These are phyloP conservation scores for Pandemis corylana DNA, from an alignment of 2,888 invertebrate genomes.

Conservation along the genomic window DNA sequence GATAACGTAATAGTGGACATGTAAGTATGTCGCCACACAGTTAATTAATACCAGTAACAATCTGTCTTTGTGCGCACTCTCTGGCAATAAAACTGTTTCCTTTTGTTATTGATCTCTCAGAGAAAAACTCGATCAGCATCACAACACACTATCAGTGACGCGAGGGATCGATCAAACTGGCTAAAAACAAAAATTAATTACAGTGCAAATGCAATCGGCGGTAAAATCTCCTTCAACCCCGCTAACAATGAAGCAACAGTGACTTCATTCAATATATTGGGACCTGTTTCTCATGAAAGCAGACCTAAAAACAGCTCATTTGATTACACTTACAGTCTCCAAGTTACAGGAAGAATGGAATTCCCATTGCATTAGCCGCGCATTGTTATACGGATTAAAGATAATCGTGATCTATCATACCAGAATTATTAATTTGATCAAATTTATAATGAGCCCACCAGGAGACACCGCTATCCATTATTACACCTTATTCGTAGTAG, in stretches of 20 bases:
- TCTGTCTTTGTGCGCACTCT: constrained; percentile 40
- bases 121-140: constrained; percentile 22
- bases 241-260: constrained; percentile 55
- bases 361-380: constrained; percentile 54
- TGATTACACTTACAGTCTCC: constrained; percentile 43
- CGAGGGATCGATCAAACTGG: constrained; percentile 37
- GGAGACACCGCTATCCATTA: not conserved
- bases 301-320: constrained; percentile 54
- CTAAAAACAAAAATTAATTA: constrained; percentile 47
- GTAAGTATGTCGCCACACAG: constrained; percentile 39
- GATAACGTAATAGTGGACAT: constrained; percentile 56
- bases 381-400: constrained; percentile 53
- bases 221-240: constrained; percentile 50
- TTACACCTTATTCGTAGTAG: not conserved
- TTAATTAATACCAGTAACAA: constrained; percentile 41
- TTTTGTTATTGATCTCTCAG: constrained; percentile 26
- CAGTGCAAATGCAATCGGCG: constrained; percentile 49
- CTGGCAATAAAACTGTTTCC: constrained; percentile 36
- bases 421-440: constrained; percentile 44
- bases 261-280: constrained; percentile 53
- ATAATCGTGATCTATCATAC: constrained; percentile 55
- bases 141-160: constrained; percentile 24
- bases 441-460: constrained; percentile 29
- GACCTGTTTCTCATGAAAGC: constrained; percentile 61
- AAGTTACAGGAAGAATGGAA: constrained; percentile 45